Evolutionary conservation across 2,888 invertebrate species (phyloP).

Genomic region (Steinernema scapterisci): DNA sequence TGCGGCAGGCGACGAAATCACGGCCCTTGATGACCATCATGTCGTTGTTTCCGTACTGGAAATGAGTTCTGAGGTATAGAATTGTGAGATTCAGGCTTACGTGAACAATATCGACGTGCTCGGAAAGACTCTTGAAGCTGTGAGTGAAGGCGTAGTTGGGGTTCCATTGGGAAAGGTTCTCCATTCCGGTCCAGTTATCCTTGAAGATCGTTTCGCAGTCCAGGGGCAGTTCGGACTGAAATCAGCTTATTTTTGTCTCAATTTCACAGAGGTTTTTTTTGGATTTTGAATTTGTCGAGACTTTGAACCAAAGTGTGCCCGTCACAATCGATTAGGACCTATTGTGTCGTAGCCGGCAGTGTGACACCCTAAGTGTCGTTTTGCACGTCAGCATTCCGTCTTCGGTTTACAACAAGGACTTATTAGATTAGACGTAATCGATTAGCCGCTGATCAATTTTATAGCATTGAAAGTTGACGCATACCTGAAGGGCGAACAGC

Average conservation of each 20-base stretch:
- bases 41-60: conserved; percentile 60
- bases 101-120: conserved; percentile 56
- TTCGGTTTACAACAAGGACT: too few relatives aligned
- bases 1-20: conserved; percentile 54
- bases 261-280: too few relatives aligned
- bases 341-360: neutral
- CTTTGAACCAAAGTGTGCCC: too few relatives aligned
- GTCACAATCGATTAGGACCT: neutral
- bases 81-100: too few relatives aligned
- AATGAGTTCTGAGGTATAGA: too few relatives aligned
- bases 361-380: too few relatives aligned
- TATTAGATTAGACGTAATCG: too few relatives aligned
- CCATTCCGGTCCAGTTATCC: conserved; percentile 44
- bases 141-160: conserved; percentile 57
- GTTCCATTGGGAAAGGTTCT: conserved; percentile 56
- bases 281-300: too few relatives aligned
- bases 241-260: too few relatives aligned
- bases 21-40: conserved; percentile 55
- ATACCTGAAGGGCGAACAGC: conserved; percentile 38
- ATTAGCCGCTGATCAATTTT: too few relatives aligned
- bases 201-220: conserved; percentile 33
- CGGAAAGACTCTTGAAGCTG: conserved; percentile 50
- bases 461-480: neutral
- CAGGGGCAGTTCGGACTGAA: conserved; percentile 36
- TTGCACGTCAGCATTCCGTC: too few relatives aligned